Conservation (phyloP, 1,140 invertebrate genomes). For the Copidosoma floridanum region DNA sequence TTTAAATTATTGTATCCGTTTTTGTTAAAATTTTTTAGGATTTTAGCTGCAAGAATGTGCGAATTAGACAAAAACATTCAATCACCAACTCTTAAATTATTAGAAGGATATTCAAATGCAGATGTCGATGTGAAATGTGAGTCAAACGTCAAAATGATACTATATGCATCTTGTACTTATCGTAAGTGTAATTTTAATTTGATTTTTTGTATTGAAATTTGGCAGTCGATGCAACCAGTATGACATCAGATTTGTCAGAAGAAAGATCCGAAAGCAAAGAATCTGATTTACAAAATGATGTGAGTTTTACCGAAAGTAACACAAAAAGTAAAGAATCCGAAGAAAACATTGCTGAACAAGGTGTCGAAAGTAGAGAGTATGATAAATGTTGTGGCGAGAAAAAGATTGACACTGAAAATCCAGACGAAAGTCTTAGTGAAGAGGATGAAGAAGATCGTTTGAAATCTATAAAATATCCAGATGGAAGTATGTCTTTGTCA, state of each 20-base stretch:
- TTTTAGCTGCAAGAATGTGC: constrained; percentile 60
- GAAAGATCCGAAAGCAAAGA: constrained; percentile 27
- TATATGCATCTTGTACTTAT: no score
- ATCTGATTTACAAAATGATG: constrained; percentile 20
- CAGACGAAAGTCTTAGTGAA: neutral
- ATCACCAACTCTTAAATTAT: constrained; percentile 59
- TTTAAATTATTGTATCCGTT: constrained; percentile 15
- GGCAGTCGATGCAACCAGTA: constrained; percentile 32
- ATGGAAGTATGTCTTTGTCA: neutral
- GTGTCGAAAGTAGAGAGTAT: neutral
- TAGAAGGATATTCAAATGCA: constrained; percentile 58
- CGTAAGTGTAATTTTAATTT: no score
- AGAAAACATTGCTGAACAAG: constrained; percentile 1
- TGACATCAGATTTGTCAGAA: constrained; percentile 19
- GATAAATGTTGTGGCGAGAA: constrained; percentile 15
- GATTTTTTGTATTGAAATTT: neutral
- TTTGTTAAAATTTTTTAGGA: constrained; percentile 46
- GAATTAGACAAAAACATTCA: constrained; percentile 59
- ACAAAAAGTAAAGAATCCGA: neutral
- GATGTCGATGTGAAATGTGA: constrained; percentile 54
- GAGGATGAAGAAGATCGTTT: neutral
- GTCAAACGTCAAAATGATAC: neutral
- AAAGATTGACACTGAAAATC: constrained; percentile 3
- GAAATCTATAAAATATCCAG: neutral
- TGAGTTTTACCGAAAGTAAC: constrained; percentile 6